These are phyloP conservation scores for Poeciliopsis occidentalis DNA, from an alignment of 2,113 vertebrate genomes.

Conservation along the genomic window DNA sequence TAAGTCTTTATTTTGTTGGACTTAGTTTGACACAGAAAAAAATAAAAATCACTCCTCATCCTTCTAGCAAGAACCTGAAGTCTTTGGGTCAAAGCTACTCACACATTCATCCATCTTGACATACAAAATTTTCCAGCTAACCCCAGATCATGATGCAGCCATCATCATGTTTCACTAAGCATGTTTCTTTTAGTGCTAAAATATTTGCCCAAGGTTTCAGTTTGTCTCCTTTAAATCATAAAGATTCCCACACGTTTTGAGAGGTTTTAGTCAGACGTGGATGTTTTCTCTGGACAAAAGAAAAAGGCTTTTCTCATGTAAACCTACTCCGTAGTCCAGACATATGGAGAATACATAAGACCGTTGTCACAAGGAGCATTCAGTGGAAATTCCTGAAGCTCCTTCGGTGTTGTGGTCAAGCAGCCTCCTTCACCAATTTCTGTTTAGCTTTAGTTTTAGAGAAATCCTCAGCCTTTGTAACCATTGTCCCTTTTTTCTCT, in stretches of 20 bases:
- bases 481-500: neutral
- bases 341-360: neutral
- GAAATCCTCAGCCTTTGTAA: neutral
- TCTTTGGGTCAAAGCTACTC: neutral
- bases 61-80: neutral
- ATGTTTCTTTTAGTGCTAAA: neutral
- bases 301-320: neutral
- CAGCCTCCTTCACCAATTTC: neutral
- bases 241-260: neutral
- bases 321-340: neutral
- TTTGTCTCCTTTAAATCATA: neutral
- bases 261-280: neutral
- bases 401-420: neutral
- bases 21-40: too few species aligned
- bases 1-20: neutral
- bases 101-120: neutral
- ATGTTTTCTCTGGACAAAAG: neutral
- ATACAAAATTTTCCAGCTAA: neutral
- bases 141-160: neutral
- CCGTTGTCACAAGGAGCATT: neutral
- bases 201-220: neutral
- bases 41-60: neutral
- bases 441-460: neutral
- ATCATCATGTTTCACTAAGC: neutral
- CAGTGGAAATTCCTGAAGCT: neutral